These are phyloP conservation scores for Ichneumon xanthorius DNA, from an alignment of 2,888 invertebrate species.

Conservation along the genomic window DNA sequence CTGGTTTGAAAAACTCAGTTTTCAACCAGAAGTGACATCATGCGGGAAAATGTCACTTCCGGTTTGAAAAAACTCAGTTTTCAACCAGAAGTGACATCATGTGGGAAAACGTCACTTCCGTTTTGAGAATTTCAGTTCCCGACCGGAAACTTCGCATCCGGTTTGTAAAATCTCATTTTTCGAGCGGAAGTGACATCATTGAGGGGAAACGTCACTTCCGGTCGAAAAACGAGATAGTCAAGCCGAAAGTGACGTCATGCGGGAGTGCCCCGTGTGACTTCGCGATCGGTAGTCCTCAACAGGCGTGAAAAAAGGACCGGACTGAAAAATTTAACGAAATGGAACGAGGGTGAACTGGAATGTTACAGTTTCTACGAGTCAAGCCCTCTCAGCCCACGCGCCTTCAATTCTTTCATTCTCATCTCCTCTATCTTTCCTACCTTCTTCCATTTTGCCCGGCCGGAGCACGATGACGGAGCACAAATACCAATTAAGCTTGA, in stretches of 20 bases:
- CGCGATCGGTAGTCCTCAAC: not conserved
- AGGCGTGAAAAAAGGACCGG: not conserved
- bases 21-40: no score
- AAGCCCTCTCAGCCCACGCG: not conserved
- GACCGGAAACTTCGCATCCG: no score
- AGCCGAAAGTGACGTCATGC: not conserved
- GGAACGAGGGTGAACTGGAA: conserved; percentile 5
- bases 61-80: no score
- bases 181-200: no score
- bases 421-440: conserved; percentile 3
- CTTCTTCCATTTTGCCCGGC: conserved; percentile 13
- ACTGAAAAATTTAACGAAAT: not conserved
- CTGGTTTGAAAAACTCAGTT: no score
- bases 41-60: no score
- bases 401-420: conserved; percentile 38
- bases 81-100: not conserved
- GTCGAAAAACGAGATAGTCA: no score
- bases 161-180: no score
- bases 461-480: conserved; percentile 59
- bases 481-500: conserved; percentile 66
- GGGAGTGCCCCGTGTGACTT: not conserved
- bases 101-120: no score
- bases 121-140: no score
- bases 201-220: no score
- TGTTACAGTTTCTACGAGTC: conserved; percentile 32